These are phyloP conservation scores for Erynnis tages DNA, from an alignment of 2,888 invertebrate species.

Conservation along the genomic window DNA sequence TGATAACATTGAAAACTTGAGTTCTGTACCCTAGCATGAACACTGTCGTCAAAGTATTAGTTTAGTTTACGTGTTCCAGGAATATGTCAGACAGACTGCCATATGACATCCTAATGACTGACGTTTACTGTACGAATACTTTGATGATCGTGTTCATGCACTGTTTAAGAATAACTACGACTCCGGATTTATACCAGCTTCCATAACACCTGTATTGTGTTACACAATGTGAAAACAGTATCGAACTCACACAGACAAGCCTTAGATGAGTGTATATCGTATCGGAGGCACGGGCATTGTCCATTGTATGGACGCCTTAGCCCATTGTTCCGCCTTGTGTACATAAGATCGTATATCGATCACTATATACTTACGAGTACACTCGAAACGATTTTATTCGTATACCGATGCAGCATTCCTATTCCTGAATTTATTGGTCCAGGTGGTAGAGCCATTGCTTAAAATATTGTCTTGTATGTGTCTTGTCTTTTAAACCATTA, in stretches of 20 bases:
- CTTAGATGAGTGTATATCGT: conserved; percentile 68
- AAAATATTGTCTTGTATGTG: too few relatives aligned
- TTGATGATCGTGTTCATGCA: too few relatives aligned
- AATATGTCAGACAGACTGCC: too few relatives aligned
- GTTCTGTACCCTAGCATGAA: background rate
- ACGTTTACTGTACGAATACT: too few relatives aligned
- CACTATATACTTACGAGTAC: conserved; percentile 33
- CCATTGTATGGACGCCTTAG: conserved; percentile 73
- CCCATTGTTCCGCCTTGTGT: conserved; percentile 67
- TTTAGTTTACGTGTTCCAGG: too few relatives aligned
- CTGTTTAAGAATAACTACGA: conserved; percentile 10
- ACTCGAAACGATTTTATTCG: conserved; percentile 2
- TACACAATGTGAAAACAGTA: conserved; percentile 55
- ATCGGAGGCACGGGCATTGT: conserved; percentile 71
- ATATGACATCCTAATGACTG: too few relatives aligned
- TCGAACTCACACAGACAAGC: conserved; percentile 58
- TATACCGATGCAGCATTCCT: background rate
- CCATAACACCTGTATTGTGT: conserved; percentile 41
- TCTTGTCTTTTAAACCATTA: too few relatives aligned
- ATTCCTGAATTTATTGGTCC: too few relatives aligned
- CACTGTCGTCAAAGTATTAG: too few relatives aligned
- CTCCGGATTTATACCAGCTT: conserved; percentile 22
- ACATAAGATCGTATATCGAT: conserved; percentile 53
- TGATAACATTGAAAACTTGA: background rate
- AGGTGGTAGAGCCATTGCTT: too few relatives aligned